Evolutionary conservation across 2,113 vertebrate species (phyloP).

Genomic region (Eclectus roratus): DNA sequence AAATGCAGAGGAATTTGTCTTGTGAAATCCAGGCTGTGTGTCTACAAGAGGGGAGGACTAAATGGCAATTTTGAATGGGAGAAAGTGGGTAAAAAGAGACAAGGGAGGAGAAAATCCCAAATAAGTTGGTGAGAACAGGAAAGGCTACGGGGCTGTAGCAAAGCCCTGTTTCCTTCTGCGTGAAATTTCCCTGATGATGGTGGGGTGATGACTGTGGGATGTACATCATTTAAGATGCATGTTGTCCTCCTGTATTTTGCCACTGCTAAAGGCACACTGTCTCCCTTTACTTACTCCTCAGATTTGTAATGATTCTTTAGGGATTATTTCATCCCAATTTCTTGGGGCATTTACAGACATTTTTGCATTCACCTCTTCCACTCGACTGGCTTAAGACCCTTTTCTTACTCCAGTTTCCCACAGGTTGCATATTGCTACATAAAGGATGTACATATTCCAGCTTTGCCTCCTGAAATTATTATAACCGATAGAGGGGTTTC

Average conservation of each 20-base stretch:
- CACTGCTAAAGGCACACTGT: not conserved
- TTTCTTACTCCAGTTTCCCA: not conserved
- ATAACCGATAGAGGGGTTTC: not conserved
- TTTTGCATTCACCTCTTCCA: not conserved
- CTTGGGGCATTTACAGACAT: not conserved
- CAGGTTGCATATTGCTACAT: not conserved
- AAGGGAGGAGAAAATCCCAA: not conserved
- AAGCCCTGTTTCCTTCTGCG: not conserved
- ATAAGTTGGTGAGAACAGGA: not conserved
- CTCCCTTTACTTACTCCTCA: not conserved
- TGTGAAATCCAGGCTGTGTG: rapidly evolving
- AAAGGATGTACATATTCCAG: not conserved
- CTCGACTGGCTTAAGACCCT: not conserved
- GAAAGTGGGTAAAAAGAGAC: not conserved
- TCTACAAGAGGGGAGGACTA: not conserved
- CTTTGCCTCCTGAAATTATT: not conserved
- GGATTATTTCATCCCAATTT: not conserved
- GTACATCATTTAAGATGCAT: rapidly evolving
- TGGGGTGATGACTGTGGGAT: not conserved
- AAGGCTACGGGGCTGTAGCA: not conserved
- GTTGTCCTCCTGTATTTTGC: not conserved
- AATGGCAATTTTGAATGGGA: not conserved
- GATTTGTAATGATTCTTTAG: not conserved
- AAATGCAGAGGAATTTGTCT: not conserved
- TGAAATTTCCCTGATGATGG: not conserved